Evolutionary conservation across 2,797 vertebrate species (phyloP).

Genomic region (Orientallactaga sibirica): DNA sequence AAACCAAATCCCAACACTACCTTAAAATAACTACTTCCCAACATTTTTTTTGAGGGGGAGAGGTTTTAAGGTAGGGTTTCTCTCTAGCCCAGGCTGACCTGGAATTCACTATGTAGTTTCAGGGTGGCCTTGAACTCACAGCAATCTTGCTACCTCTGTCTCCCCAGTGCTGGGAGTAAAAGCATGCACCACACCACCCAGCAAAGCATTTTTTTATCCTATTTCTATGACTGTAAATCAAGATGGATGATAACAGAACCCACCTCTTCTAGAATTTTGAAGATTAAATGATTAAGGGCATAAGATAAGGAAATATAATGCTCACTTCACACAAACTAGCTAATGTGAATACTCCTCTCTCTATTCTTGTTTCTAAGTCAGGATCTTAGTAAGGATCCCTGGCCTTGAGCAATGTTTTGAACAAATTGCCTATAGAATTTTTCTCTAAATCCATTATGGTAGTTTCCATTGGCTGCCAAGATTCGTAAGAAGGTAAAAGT

Average conservation of each 20-base stretch:
- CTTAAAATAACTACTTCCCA: background rate
- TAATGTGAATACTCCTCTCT: background rate
- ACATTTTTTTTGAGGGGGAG: too few species aligned
- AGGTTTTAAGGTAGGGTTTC: too few species aligned
- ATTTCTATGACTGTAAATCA: background rate
- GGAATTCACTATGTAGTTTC: too few species aligned
- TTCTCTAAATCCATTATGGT: constrained; percentile 27
- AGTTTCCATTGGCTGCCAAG: constrained; percentile 21
- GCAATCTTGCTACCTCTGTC: too few species aligned
- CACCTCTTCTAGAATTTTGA: background rate
- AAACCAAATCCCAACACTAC: background rate
- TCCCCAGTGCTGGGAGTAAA: too few species aligned
- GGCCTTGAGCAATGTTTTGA: background rate
- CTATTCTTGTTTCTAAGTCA: background rate
- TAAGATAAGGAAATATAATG: background rate
- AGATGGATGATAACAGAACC: background rate
- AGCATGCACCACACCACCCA: too few species aligned
- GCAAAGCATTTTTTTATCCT: constrained; percentile 38
- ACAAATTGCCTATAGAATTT: constrained; percentile 40
- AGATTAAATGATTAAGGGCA: constrained; percentile 51
- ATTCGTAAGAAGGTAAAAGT: constrained; percentile 58
- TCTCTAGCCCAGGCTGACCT: too few species aligned
- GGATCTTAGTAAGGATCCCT: constrained; percentile 8
- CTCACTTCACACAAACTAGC: background rate
- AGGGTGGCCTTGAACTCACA: too few species aligned